phyloP scores from a whole-genome alignment of 2,797 vertebrate genomes.

The Champsocephalus gunnari region DNA sequence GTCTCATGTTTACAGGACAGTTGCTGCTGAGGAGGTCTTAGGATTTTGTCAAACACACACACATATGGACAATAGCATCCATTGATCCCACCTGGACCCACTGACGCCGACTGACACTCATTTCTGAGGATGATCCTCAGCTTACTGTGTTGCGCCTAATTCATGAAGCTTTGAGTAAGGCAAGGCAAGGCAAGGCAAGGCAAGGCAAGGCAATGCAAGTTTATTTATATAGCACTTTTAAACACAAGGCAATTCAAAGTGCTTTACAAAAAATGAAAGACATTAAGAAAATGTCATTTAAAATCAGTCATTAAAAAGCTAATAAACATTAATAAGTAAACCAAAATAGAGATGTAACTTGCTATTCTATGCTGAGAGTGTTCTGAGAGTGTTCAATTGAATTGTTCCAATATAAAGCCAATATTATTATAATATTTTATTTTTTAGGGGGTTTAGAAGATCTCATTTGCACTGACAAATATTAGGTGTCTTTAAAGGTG shows the following conservation, averaged over 20 bases:
- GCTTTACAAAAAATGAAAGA: no score
- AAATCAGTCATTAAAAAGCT: no score
- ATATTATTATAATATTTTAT: no score
- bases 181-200: no score
- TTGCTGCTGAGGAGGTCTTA: conserved; percentile 23
- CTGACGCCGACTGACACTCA: conserved; percentile 19
- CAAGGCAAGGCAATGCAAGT: no score
- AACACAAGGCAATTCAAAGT: no score
- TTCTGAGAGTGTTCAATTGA: conserved; percentile 22
- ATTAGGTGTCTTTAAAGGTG: background rate
- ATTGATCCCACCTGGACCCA: conserved; percentile 58
- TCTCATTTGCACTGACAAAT: background rate
- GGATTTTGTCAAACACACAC: conserved; percentile 20
- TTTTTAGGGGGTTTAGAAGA: no score
- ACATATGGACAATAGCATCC: conserved; percentile 51
- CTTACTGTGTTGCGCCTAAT: conserved; percentile 13
- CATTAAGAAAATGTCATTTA: no score
- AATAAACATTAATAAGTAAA: background rate
- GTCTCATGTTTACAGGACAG: conserved; percentile 13
- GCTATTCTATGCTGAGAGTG: conserved; percentile 9
- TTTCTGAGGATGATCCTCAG: conserved; percentile 17
- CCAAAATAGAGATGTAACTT: conserved; percentile 9
- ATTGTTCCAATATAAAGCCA: conserved; percentile 1
- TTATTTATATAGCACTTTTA: no score
- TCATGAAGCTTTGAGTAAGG: background rate